Conservation (phyloP, 2,888 invertebrate species). For the Sinohyriopsis cumingii region DNA sequence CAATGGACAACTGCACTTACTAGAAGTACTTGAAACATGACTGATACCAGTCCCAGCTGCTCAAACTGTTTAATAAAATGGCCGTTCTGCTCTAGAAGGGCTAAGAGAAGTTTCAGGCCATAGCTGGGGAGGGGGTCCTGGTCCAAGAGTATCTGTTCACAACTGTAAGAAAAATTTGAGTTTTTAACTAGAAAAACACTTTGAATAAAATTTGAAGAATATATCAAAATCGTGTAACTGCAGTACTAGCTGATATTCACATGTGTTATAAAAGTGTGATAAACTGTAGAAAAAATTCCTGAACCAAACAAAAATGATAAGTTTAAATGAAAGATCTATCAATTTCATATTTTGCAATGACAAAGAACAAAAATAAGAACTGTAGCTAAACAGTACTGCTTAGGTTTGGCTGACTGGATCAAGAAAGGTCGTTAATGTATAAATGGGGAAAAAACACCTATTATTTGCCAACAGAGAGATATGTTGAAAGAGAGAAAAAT, state of each 20-base stretch:
- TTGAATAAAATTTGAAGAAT: neutral
- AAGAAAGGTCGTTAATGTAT: no score
- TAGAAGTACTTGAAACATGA: conserved; percentile 66
- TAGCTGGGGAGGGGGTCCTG: conserved; percentile 69
- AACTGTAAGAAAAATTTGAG: conserved; percentile 47
- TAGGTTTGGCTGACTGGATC: no score
- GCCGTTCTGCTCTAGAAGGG: conserved; percentile 63
- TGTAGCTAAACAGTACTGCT: no score
- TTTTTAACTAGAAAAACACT: neutral
- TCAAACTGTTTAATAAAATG: conserved; percentile 63
- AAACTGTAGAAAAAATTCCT: no score
- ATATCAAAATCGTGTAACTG: neutral
- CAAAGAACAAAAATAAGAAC: no score
- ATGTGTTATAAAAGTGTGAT: neutral
- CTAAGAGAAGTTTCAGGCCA: conserved; percentile 64
- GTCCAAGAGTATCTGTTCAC: conserved; percentile 69
- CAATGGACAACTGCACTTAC: conserved; percentile 53
- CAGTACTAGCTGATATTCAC: neutral
- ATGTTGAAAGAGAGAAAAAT: no score
- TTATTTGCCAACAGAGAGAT: no score
- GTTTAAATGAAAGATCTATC: no score
- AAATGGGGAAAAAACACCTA: no score
- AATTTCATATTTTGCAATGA: no score
- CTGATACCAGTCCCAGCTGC: conserved; percentile 62
- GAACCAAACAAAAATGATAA: no score